Base-by-base conservation (phyloP, 1,140 invertebrate genomes). In the Pseudomyrmex flavicornis region DNA sequence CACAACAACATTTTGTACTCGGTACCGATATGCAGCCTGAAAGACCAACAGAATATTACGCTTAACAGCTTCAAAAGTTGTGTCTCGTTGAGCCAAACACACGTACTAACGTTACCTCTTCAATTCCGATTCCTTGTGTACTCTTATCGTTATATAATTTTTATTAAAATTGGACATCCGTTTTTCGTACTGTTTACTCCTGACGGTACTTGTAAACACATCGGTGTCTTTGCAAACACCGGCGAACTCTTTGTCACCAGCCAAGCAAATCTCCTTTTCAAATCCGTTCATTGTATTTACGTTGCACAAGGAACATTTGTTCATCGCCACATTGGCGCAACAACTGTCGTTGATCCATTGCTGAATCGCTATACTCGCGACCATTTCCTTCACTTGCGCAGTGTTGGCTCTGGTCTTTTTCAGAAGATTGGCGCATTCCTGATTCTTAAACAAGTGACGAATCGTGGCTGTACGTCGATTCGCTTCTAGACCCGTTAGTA, bases 301-400 rank as follows among this genome's bases (percentile, higher is more conserved):
- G 17, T 89, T 89, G 58, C 93, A 93, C 3, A 91, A 35, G 4
- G 90, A 77, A 86, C 93, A 94, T 68, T 94, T 94, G 68, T 94
- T 94, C 73, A 91, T 93, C 7, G 92, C 88, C 22, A 93, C 77
- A 13, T 92, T 89, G 0, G 92, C 90, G 63, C 93, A 94, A 50
- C 93, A 95, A 80, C 92, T 94, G n/a, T 91, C 89, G 58, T 95
- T 95, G n/a, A 92, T 92, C 94, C 94, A 95, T 10, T 90, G 87
- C 26, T 93, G 89, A 70, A 92, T 82, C 1, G 89, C 90, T 48
- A 90, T 48, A 46, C 88, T 93, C 0, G 90, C 61, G 9, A 73
- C 13, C 5, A 83, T 68, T 77, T 87, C 61, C 12, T 73, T 75
- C 3, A 22, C 54, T n/a, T 82, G 83, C 12, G 50, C 22, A 7